Evolutionary conservation across 2,888 invertebrate species (phyloP).

Genomic region (Shargacucullia verbasci): DNA sequence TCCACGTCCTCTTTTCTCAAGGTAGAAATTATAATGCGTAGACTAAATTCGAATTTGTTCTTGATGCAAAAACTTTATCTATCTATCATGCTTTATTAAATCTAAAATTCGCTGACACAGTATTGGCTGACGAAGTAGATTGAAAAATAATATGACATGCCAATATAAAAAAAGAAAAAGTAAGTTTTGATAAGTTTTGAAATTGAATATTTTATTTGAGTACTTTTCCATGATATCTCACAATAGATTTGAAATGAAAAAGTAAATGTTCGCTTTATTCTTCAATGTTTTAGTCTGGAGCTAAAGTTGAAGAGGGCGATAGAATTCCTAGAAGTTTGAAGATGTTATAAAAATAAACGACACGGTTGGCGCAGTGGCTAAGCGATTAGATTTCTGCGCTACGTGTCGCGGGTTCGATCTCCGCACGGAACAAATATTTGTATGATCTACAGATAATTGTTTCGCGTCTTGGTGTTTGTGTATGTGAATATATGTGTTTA

Average conservation of each 20-base stretch:
- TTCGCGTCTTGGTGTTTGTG: too few relatives aligned
- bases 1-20: conserved; percentile 73
- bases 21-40: conserved; percentile 63
- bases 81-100: conserved; percentile 32
- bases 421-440: too few relatives aligned
- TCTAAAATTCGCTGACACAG: conserved; percentile 16
- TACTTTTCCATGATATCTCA: conserved; percentile 7
- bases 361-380: too few relatives aligned
- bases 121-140: conserved; percentile 17
- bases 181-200: conserved; percentile 18
- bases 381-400: too few relatives aligned
- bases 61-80: conserved; percentile 49
- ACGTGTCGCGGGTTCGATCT: too few relatives aligned
- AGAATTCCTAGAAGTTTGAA: conserved; percentile 25
- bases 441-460: too few relatives aligned
- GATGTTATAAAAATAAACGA: conserved; percentile 10
- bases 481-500: too few relatives aligned
- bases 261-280: conserved; percentile 12
- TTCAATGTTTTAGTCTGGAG: conserved; percentile 24
- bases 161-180: conserved; percentile 10
- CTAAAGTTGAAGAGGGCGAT: conserved; percentile 16
- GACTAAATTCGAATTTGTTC: conserved; percentile 49
- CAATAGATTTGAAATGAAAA: conserved; percentile 13
- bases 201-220: conserved; percentile 16
- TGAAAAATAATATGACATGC: conserved; percentile 8